phyloP scores from a whole-genome alignment of 2,888 invertebrate genomes.

The Calliopum simillimum region DNA sequence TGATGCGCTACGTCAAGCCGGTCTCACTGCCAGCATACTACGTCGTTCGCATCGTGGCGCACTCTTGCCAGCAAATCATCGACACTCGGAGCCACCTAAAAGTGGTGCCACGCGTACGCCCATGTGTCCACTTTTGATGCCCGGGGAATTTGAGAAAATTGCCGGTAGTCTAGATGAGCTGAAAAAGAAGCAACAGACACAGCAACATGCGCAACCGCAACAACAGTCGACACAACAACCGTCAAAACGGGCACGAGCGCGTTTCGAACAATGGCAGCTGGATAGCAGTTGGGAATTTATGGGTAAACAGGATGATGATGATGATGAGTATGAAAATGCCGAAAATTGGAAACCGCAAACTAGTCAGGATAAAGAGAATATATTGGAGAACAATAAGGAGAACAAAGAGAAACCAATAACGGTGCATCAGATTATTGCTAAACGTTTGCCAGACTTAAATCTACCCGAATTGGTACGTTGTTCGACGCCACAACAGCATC shows the following conservation, averaged over 20 bases:
- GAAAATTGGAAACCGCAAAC: conserved; percentile 58
- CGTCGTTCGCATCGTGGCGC: conserved; percentile 63
- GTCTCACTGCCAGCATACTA: conserved; percentile 61
- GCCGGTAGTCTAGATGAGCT: conserved; percentile 66
- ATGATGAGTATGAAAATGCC: conserved; percentile 53
- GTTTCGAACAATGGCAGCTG: conserved; percentile 79
- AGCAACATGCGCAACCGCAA: conserved; percentile 44
- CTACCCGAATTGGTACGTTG: conserved; percentile 78
- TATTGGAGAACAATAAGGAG: conserved; percentile 55
- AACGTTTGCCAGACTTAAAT: conserved; percentile 68
- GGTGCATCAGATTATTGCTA: conserved; percentile 83
- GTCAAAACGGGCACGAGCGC: conserved; percentile 63
- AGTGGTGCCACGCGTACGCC: conserved; percentile 59
- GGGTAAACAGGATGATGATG: conserved; percentile 69
- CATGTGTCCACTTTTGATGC: conserved; percentile 73
- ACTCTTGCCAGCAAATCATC: conserved; percentile 68
- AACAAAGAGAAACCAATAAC: conserved; percentile 72
- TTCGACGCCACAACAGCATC: conserved; percentile 67
- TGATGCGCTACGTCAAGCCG: conserved; percentile 76
- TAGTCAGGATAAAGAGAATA: conserved; percentile 59
- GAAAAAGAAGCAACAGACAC: conserved; percentile 69
- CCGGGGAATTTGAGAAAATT: conserved; percentile 65
- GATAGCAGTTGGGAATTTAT: conserved; percentile 94
- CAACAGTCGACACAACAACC: conserved; percentile 46
- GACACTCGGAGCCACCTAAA: conserved; percentile 74